Evolutionary conservation across 2,797 vertebrate species (phyloP).

Genomic region (Pantherophis vulpinus): DNA sequence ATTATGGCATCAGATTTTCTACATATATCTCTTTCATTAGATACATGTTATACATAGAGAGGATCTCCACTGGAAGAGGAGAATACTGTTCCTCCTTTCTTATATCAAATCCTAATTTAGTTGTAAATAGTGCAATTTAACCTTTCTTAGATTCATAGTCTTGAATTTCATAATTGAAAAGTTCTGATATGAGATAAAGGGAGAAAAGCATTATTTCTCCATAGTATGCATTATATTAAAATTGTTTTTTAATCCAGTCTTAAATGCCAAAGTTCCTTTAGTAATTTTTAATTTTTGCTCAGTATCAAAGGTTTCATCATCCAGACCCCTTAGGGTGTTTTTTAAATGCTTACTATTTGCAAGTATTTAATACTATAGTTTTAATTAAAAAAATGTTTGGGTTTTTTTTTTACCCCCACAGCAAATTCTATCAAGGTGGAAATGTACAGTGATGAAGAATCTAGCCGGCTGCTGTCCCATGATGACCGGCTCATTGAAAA

Average conservation of each 20-base stretch:
- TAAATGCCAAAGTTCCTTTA: neutral
- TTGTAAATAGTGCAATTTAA: neutral
- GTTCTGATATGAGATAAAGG: neutral
- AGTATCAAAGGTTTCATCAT: neutral
- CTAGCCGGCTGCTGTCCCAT: conserved; percentile 78
- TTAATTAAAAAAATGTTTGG: neutral
- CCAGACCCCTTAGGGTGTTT: neutral
- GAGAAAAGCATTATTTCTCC: neutral
- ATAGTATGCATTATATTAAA: neutral
- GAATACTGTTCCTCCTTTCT: neutral
- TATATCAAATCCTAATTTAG: neutral
- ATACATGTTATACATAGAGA: neutral
- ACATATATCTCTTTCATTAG: neutral
- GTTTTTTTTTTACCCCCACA: conserved; percentile 49
- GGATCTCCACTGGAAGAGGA: neutral
- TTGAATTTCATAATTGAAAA: neutral
- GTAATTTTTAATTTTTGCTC: neutral
- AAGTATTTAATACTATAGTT: neutral
- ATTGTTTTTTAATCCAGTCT: neutral
- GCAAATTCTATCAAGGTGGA: conserved; percentile 96
- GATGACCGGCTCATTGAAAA: conserved; percentile 80
- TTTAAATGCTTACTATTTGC: neutral
- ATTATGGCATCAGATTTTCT: neutral
- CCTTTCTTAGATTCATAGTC: neutral
- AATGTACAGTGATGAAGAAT: conserved; percentile 91